phyloP scores from a whole-genome alignment of 2,797 vertebrate genomes.

The Myotis pilosus region DNA sequence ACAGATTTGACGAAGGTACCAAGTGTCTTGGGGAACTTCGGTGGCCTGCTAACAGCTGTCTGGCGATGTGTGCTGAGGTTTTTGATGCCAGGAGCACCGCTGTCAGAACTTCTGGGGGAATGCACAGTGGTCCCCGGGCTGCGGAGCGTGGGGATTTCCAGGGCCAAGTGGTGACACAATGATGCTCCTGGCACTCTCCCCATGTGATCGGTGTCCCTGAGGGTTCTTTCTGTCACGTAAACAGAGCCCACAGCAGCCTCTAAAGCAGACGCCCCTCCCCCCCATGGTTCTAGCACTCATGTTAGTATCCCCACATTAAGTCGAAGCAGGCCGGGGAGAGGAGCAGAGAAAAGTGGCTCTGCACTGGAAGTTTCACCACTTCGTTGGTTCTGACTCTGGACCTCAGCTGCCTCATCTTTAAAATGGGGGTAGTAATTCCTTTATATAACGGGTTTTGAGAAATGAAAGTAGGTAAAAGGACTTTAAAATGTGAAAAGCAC shows the following conservation, averaged over 20 bases:
- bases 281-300: neutral
- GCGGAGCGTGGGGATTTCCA: neutral
- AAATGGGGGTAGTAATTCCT: neutral
- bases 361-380: neutral
- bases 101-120: neutral
- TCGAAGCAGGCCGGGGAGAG: neutral
- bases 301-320: neutral
- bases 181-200: neutral
- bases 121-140: neutral
- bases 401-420: neutral
- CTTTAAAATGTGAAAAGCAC: conserved; percentile 17
- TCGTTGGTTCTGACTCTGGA: neutral
- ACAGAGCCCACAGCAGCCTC: neutral
- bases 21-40: conserved; percentile 43
- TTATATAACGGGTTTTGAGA: neutral
- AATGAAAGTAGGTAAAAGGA: neutral
- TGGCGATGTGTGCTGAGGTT: conserved; percentile 55
- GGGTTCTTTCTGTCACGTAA: neutral
- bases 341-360: neutral
- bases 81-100: neutral
- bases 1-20: conserved; percentile 43
- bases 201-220: too few species aligned
- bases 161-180: neutral
- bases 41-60: conserved; percentile 19
- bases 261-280: neutral